Base-by-base conservation (phyloP, 2,797 vertebrate species). In the Alosa sapidissima region DNA sequence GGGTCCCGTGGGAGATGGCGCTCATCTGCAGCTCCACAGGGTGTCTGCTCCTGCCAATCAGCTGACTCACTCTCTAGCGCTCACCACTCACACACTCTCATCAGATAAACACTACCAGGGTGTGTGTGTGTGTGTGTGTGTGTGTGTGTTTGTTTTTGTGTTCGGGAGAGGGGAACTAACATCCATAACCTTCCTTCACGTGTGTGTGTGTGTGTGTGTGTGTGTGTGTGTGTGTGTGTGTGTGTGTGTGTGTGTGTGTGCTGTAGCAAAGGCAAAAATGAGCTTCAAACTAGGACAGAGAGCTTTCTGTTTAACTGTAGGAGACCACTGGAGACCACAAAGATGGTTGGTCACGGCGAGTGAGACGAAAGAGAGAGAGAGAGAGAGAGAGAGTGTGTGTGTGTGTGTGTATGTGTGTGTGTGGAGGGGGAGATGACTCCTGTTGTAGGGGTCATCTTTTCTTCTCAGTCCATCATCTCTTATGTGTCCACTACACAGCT, bases 21-120 rank as follows among this genome's bases (percentile, higher is more conserved):
- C 28, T 21, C 81, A 81, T 84, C 60, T 52, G 28, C n/a, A 9
- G 94, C 92, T 94, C 91, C 92, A 24, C 93, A 89, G 94, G 94
- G 93, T 0, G 91, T 93, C 95, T 95, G 94, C 90, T 93, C 94
- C 95, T 93, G 94, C 93, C 96, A 96, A 96, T 96, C 95, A 96
- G 94, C 90, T 92, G 28, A 89, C 91, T 90, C 3, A 7, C 60
- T 65, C n/a, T 1, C n/a, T 65, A n/a, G 4, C 60, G 54, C 21
- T 62, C 21, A 24, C 5, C 21, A n/a, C 58, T 60, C 55, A 60
- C 55, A 60, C 55, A 60, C 3, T n/a, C 19, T 60, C 55, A 60
- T n/a, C 55, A 60, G 55, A 60, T 60, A 60, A 21, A n/a, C 16
- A 60, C 19, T n/a, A 60, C 21, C 11, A 14, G 11, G 55, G 55